phyloP scores from a whole-genome alignment of 1,140 invertebrate genomes.

The Formica selysi region DNA sequence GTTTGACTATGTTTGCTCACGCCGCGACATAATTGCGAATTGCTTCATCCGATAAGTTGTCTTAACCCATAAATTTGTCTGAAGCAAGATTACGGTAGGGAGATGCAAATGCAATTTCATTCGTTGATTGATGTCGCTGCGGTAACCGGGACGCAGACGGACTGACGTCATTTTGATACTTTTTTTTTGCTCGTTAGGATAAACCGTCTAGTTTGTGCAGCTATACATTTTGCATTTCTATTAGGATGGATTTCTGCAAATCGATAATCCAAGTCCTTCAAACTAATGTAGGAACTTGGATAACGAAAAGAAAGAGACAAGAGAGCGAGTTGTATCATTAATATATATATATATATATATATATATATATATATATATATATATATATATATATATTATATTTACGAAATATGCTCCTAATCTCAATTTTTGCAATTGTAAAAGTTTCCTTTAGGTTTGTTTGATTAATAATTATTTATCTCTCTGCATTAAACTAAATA shows the following conservation, averaged over 20 bases:
- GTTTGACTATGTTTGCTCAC: background rate
- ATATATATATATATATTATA: too few relatives aligned
- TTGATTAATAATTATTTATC: background rate
- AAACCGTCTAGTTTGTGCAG: slow-evolving; percentile 19
- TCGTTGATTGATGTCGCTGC: slow-evolving; percentile 77
- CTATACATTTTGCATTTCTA: slow-evolving; percentile 28
- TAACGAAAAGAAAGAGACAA: background rate
- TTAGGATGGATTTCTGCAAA: slow-evolving; percentile 16
- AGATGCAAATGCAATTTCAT: slow-evolving; percentile 79
- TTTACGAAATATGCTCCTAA: background rate
- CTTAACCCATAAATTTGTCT: slow-evolving; percentile 50
- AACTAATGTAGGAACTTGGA: background rate
- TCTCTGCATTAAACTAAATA: background rate
- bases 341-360: too few relatives aligned
- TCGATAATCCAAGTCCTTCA: slow-evolving; percentile 11
- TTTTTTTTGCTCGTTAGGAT: slow-evolving; percentile 12
- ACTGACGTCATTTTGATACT: slow-evolving; percentile 58
- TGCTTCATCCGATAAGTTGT: slow-evolving; percentile 67
- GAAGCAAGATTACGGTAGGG: slow-evolving; percentile 34
- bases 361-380: too few relatives aligned
- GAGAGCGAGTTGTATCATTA: too few relatives aligned
- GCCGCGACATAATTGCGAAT: slow-evolving; percentile 55
- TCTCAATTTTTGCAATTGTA: background rate
- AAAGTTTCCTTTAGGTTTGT: background rate
- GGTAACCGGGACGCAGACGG: slow-evolving; percentile 65